phyloP scores from a whole-genome alignment of 2,888 invertebrate genomes.

The Epistrophe eligans region DNA sequence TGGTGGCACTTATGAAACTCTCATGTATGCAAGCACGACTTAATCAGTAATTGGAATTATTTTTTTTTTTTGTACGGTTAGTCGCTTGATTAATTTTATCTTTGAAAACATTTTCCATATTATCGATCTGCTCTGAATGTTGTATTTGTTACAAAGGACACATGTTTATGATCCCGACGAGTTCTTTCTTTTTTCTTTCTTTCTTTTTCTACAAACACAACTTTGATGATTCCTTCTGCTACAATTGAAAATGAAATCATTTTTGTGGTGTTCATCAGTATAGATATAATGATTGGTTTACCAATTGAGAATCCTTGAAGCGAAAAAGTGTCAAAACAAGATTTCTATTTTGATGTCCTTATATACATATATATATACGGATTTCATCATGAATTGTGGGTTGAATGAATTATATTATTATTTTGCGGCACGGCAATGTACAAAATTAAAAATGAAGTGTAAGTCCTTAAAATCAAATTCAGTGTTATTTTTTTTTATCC shows the following conservation, averaged over 20 bases:
- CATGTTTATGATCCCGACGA: conserved; percentile 50
- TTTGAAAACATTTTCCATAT: conserved; percentile 38
- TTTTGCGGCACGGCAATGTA: conserved; percentile 54
- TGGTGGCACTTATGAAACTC: conserved; percentile 59
- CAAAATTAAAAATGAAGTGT: conserved; percentile 72
- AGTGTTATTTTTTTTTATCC: conserved; percentile 14
- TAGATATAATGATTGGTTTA: conserved; percentile 45
- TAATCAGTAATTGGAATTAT: conserved; percentile 74
- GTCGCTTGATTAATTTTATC: conserved; percentile 73
- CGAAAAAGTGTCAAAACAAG: conserved; percentile 76
- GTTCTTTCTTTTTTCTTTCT: background rate
- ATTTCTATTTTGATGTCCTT: conserved; percentile 68
- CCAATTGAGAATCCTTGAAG: conserved; percentile 72
- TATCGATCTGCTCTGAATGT: background rate
- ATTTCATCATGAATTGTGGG: conserved; percentile 24
- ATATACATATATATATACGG: conserved; percentile 26
- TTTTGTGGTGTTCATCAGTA: conserved; percentile 51
- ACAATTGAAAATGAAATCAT: conserved; percentile 56
- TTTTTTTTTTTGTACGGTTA: conserved; percentile 47
- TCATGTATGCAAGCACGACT: conserved; percentile 64
- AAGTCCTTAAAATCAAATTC: conserved; percentile 68
- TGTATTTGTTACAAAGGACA: conserved; percentile 55
- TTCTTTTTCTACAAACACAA: background rate
- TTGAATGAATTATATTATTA: conserved; percentile 33
- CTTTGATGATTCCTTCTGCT: conserved; percentile 24